Evolutionary conservation across 1,140 invertebrate species (phyloP).

Genomic region (Bicyclus anynana): DNA sequence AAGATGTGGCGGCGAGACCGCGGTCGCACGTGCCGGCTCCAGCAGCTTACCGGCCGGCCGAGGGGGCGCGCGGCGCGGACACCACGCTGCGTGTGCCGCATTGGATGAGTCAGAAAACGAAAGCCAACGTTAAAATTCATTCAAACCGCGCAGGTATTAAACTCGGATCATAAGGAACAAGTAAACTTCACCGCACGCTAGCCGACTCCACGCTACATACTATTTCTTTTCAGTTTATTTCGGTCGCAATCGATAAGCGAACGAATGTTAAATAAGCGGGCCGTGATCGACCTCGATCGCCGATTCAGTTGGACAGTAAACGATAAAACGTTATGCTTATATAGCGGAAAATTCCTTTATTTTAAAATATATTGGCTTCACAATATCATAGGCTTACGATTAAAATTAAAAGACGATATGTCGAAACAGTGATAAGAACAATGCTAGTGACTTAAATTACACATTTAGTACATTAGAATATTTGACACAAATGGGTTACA

Average conservation of each 20-base stretch:
- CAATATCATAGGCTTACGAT: constrained; percentile 71
- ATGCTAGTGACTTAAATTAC: constrained; percentile 60
- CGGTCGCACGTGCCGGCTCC: constrained; percentile 43
- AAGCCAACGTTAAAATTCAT: constrained; percentile 50
- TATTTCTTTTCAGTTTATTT: constrained; percentile 72
- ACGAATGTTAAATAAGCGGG: constrained; percentile 60
- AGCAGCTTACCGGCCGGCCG: constrained; percentile 51
- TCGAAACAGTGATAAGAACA: constrained; percentile 73
- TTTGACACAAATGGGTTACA: constrained; percentile 71
- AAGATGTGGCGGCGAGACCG: constrained; percentile 33
- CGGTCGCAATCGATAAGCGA: constrained; percentile 64
- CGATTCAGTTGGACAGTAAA: constrained; percentile 66
- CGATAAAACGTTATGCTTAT: constrained; percentile 71
- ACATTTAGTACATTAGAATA: constrained; percentile 58
- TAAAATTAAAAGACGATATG: constrained; percentile 72
- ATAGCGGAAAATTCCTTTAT: constrained; percentile 75
- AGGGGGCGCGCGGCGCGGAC: constrained; percentile 43
- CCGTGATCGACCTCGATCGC: constrained; percentile 51
- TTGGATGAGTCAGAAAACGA: constrained; percentile 73
- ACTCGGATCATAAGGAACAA: constrained; percentile 35
- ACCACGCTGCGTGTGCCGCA: constrained; percentile 60
- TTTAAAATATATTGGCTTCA: constrained; percentile 77
- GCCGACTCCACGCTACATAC: constrained; percentile 66
- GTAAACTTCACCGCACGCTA: constrained; percentile 55
- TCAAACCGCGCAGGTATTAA: constrained; percentile 28